phyloP scores from a whole-genome alignment of 2,888 invertebrate species.

The Zelleria hepariella region DNA sequence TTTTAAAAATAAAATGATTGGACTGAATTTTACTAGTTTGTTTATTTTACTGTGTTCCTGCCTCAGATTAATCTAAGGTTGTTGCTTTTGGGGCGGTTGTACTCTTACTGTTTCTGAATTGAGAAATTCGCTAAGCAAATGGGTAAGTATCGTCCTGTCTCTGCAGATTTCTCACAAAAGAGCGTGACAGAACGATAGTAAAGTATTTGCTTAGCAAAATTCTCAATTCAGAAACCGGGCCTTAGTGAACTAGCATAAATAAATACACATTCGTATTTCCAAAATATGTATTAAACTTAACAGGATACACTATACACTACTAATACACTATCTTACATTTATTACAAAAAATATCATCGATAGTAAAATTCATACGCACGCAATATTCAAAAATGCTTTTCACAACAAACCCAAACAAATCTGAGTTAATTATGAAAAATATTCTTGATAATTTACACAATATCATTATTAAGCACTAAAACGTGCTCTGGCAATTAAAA shows the following conservation, averaged over 20 bases:
- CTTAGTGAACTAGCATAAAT: too few species aligned
- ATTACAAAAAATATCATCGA: constrained; percentile 33
- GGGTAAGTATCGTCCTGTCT: too few species aligned
- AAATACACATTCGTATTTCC: constrained; percentile 16
- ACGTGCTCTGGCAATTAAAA: constrained; percentile 17
- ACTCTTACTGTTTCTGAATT: too few species aligned
- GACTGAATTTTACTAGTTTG: constrained; percentile 44
- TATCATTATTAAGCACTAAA: constrained; percentile 23
- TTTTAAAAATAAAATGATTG: constrained; percentile 48
- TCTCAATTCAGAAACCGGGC: too few species aligned
- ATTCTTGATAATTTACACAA: constrained; percentile 6
- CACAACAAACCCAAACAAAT: constrained; percentile 5
- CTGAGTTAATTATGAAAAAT: constrained; percentile 7
- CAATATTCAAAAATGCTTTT: constrained; percentile 9
- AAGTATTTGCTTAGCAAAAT: too few species aligned
- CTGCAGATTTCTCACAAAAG: too few species aligned
- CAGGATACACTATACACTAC: constrained; percentile 37
- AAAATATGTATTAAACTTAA: constrained; percentile 60
- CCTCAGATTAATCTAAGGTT: too few species aligned
- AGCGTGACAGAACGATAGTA: too few species aligned
- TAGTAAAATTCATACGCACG: constrained; percentile 34
- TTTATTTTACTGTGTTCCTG: constrained; percentile 27
- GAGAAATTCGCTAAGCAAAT: too few species aligned
- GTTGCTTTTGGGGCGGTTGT: too few species aligned
- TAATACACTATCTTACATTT: constrained; percentile 47